A percentile compares a stretch with the other conserved stretches of the same genome.
Conservation (phyloP, 2,113 vertebrate species). For the Mesitornis unicolor region DNA sequence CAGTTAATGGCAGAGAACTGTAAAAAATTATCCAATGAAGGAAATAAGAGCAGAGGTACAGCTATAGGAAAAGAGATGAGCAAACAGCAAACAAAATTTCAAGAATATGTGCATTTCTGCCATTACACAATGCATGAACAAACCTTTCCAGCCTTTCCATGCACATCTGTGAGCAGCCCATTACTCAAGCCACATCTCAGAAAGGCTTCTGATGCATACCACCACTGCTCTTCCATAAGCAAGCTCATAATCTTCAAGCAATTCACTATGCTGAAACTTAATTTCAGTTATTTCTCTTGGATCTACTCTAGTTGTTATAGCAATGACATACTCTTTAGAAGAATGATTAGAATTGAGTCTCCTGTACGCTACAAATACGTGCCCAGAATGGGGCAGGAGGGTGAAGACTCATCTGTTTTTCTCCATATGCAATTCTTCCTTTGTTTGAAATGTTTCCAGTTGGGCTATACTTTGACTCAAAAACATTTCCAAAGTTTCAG, state of each 20-base stretch:
- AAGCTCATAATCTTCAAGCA: background rate
- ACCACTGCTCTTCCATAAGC: background rate
- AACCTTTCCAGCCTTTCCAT: background rate
- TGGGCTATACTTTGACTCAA: background rate
- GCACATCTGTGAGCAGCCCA: background rate
- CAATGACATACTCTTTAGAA: background rate
- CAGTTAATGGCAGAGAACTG: background rate
- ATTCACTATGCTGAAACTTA: background rate
- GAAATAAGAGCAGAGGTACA: background rate
- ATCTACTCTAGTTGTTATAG: background rate
- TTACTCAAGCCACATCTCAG: background rate
- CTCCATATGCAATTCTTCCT: background rate
- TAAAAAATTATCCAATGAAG: background rate
- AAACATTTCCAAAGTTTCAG: background rate
- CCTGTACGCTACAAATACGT: background rate
- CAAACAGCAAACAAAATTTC: background rate
- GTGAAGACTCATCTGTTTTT: background rate
- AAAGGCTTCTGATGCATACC: background rate
- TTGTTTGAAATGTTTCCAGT: constrained; percentile 4
- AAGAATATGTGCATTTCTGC: background rate
- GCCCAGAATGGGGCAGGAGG: background rate
- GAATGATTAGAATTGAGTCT: background rate
- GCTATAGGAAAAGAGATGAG: background rate
- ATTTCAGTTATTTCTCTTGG: background rate
- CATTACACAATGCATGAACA: background rate